Evolutionary conservation across 1,140 invertebrate species (phyloP), one percentile per base, ranked within the genome.

Genomic region (Lasaia peninsularis): DNA sequence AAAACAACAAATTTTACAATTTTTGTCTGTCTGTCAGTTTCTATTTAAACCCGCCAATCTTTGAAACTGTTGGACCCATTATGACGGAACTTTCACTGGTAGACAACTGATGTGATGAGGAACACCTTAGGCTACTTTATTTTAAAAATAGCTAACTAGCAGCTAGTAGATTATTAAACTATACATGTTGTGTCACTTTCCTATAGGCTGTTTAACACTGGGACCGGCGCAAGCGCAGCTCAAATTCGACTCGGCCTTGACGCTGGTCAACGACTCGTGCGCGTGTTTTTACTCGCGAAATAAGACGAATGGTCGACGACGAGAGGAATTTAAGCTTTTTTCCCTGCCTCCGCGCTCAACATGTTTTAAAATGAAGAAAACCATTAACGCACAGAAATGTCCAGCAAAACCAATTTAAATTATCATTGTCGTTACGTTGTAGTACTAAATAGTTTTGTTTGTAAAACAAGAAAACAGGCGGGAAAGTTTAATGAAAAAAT

Each of bases 191-290:
- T 11, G 5, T 11, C 8, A 32, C 11, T 55, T 55, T 9, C 9
- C 18, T 24, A 8, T 6, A 14, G 10, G n/a, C 24, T 1, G 12
- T 5, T 10, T 40, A 16, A 18, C 21, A 18, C 52, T 35, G 33
- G 32, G 32, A 11, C n/a, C 16, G 51, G 31, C 51, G 51, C 56
- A 40, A 21, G 55, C 48, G 24, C 24, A 28, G 24, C 24, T 59
- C 59, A 55, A 69, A 69, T 69, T 69, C 61, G 65, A 60, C 73
- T 69, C 72, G 78, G 69, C 80, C 80, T 84, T 84, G 75, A 57
- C 65, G 60, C n/a, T 75, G 80, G 78, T 77, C 78, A 70, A 32
- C 75, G 78, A 80, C 80, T 68, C 65, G 48, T 20, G 61, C 64
- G 53, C 60, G 53, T 34, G 31, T 62, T 68, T 73, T 74, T 65